phyloP scores from a whole-genome alignment of 30 jellyfish, hydroid and myxozoan species.

The Hydractinia echinata region DNA sequence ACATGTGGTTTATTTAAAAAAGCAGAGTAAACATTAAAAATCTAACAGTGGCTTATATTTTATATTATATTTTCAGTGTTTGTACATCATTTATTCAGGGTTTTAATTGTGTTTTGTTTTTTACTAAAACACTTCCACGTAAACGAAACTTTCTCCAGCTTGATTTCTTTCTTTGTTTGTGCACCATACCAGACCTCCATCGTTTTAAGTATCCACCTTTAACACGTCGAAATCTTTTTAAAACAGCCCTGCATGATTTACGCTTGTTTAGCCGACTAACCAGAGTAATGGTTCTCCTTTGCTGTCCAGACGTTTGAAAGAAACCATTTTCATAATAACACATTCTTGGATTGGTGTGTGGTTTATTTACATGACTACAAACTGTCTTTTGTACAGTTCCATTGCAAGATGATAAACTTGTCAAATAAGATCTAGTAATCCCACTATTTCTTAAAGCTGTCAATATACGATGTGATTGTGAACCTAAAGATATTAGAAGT shows the following conservation, averaged over 20 bases:
- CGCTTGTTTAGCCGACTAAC: slow-evolving; percentile 32
- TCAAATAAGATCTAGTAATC: too few relatives aligned
- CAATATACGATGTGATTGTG: too few relatives aligned
- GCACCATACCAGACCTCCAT: slow-evolving; percentile 39
- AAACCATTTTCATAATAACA: too few relatives aligned
- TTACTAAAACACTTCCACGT: slow-evolving; percentile 38
- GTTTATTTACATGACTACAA: too few relatives aligned
- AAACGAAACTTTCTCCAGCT: slow-evolving; percentile 36
- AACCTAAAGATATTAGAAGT: too few relatives aligned
- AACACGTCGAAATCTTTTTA: slow-evolving; percentile 42
- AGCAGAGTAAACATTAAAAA: too few relatives aligned
- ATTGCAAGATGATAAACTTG: too few relatives aligned
- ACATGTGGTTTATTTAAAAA: too few relatives aligned
- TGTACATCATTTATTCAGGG: slow-evolving; percentile 41
- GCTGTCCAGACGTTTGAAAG: background rate
- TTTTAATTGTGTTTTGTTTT: slow-evolving; percentile 21
- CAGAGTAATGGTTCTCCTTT: slow-evolving; percentile 18
- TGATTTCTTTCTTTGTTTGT: slow-evolving; percentile 26
- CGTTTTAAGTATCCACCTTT: slow-evolving; percentile 38
- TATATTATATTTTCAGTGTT: slow-evolving; percentile 3
- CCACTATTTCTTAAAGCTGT: too few relatives aligned
- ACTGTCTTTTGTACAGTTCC: too few relatives aligned
- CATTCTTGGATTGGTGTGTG: too few relatives aligned
- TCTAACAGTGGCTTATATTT: too few relatives aligned
- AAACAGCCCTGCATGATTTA: slow-evolving; percentile 31